phyloP scores from a whole-genome alignment of 2,797 vertebrate genomes.

The Acipenser oxyrinchus region DNA sequence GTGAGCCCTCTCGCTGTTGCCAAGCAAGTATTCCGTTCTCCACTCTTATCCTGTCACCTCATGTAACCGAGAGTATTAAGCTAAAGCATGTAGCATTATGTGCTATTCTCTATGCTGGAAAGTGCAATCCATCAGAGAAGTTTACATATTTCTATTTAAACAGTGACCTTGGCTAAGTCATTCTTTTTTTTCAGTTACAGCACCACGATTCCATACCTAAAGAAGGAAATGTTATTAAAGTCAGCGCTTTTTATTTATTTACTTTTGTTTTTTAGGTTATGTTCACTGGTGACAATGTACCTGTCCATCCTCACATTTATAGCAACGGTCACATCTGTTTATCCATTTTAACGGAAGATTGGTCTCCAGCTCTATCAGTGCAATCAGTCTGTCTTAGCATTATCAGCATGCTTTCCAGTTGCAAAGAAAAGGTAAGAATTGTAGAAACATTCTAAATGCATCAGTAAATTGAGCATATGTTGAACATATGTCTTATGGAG shows the following conservation, averaged over 20 bases:
- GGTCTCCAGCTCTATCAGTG: constrained; percentile 97
- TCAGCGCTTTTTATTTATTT: constrained; percentile 14
- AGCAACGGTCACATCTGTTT: constrained; percentile 99
- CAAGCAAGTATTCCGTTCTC: background rate
- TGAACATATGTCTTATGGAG: too few species aligned
- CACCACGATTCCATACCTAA: background rate
- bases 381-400: constrained; percentile 99
- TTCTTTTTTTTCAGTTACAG: too few species aligned
- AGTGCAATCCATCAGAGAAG: too few species aligned
- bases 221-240: background rate
- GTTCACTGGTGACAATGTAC: constrained; percentile 99
- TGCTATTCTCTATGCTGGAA: too few species aligned
- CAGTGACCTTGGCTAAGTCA: too few species aligned
- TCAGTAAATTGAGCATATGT: too few species aligned
- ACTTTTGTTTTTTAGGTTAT: constrained; percentile 74
- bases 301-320: constrained; percentile 97
- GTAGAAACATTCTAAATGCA: background rate
- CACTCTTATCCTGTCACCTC: background rate
- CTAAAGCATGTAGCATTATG: too few species aligned
- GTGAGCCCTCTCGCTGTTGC: background rate
- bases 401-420: constrained; percentile 99
- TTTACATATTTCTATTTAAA: too few species aligned
- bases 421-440: constrained; percentile 92
- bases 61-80: too few species aligned
- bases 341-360: constrained; percentile 97